Conservation (phyloP, 2,113 vertebrate genomes). For the Corythornis madagascariensis region DNA sequence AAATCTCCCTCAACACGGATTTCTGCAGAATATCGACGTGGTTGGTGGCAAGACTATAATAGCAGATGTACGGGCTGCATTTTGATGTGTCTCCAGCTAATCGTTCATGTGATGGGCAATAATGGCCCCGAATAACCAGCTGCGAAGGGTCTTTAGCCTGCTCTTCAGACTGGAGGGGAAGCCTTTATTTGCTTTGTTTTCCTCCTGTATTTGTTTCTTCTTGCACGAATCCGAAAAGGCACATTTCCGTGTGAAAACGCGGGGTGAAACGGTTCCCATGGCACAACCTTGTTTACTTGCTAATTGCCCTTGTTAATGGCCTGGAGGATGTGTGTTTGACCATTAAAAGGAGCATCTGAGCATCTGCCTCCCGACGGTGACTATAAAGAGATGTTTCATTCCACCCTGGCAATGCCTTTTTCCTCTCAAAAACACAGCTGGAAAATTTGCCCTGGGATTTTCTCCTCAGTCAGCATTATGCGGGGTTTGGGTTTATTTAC, state of each 20-base stretch:
- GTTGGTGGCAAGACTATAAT: neutral
- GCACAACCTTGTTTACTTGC: neutral
- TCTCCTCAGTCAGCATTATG: rapidly evolving
- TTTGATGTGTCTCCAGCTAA: constrained; percentile 4
- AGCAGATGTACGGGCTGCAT: neutral
- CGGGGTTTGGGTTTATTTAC: neutral
- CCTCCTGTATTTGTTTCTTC: neutral
- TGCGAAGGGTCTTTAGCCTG: neutral
- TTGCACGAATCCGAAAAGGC: neutral
- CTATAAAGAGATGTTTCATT: neutral
- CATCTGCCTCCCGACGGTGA: neutral
- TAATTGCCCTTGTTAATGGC: neutral
- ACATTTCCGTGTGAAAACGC: neutral
- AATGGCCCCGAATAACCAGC: neutral
- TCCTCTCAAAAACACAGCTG: neutral
- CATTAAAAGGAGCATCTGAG: neutral
- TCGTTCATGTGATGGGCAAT: neutral
- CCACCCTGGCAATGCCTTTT: neutral
- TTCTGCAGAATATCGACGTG: neutral
- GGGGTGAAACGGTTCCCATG: neutral
- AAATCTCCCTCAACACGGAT: neutral
- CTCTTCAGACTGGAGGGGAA: neutral
- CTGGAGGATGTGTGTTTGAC: neutral
- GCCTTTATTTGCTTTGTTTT: neutral
- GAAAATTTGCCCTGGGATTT: neutral